phyloP scores from a whole-genome alignment of 2,888 invertebrate species.

The Notodromas monacha region DNA sequence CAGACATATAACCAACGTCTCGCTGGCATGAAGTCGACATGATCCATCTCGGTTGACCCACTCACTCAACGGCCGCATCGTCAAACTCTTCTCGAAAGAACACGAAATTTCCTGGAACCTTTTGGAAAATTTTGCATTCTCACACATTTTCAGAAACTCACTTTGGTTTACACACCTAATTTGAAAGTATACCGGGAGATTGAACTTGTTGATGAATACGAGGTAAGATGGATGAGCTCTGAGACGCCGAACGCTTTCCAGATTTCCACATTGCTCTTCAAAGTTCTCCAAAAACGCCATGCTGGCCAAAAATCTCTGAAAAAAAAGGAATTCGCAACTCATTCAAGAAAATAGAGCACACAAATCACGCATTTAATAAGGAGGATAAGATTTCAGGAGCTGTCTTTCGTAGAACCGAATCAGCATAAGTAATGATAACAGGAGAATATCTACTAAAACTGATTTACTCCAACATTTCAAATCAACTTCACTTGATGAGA shows the following conservation, averaged over 20 bases:
- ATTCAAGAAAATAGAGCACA: no score
- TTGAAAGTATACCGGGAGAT: constrained; percentile 83
- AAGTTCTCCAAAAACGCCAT: constrained; percentile 36
- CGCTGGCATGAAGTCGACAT: background rate
- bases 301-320: constrained; percentile 37
- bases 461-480: no score
- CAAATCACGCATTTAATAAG: no score
- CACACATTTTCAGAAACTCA: no score
- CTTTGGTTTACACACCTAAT: no score
- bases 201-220: constrained; percentile 55
- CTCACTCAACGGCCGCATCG: background rate
- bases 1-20: background rate
- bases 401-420: no score
- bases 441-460: no score
- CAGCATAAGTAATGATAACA: no score
- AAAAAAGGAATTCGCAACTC: no score
- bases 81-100: background rate
- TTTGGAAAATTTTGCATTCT: no score
- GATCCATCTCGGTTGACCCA: background rate
- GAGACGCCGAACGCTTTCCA: constrained; percentile 25
- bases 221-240: constrained; percentile 33
- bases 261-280: constrained; percentile 26
- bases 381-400: no score
- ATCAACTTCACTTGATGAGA: no score
- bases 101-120: constrained; percentile 1